A percentile compares a stretch with the other conserved stretches of the same genome.
Evolutionary conservation across 2,113 vertebrate genomes (phyloP).

Genomic region (Ceratotherium simum): DNA sequence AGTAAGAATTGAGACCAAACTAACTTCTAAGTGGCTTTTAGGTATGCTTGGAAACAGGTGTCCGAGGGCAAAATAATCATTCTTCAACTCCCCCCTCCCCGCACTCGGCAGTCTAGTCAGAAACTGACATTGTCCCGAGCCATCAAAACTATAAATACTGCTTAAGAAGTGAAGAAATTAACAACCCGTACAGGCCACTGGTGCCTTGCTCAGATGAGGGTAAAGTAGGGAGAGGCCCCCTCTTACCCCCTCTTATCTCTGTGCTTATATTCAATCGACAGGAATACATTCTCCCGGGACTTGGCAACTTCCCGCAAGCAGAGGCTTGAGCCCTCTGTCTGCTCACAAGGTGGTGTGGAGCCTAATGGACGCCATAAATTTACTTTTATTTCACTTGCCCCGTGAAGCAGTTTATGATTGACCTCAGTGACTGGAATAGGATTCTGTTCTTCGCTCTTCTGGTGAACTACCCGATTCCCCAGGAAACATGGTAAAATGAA

Average conservation of each 20-base stretch:
- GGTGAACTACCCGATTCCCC: background rate
- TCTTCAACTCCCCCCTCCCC: background rate
- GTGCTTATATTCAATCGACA: background rate
- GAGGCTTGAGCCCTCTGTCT: background rate
- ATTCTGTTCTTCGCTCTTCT: constrained; percentile 30
- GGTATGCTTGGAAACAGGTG: background rate
- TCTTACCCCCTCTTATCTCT: background rate
- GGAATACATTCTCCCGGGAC: background rate
- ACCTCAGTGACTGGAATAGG: background rate
- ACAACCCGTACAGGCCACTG: background rate
- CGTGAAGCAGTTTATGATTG: constrained; percentile 46
- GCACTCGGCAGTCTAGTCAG: background rate
- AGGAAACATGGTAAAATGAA: constrained; percentile 17
- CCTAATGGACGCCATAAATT: background rate
- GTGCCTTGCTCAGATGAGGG: background rate
- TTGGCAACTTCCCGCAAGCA: background rate
- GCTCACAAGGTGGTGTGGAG: constrained; percentile 16
- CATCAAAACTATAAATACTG: background rate
- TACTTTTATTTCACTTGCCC: constrained; percentile 57
- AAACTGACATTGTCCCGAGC: background rate
- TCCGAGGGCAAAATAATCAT: background rate
- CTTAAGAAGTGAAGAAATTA: background rate
- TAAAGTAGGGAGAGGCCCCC: background rate
- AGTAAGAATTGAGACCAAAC: background rate
- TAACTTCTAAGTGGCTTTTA: background rate